Evolutionary conservation across 1,140 invertebrate species (phyloP).

Genomic region (Sycophila sp.): DNA sequence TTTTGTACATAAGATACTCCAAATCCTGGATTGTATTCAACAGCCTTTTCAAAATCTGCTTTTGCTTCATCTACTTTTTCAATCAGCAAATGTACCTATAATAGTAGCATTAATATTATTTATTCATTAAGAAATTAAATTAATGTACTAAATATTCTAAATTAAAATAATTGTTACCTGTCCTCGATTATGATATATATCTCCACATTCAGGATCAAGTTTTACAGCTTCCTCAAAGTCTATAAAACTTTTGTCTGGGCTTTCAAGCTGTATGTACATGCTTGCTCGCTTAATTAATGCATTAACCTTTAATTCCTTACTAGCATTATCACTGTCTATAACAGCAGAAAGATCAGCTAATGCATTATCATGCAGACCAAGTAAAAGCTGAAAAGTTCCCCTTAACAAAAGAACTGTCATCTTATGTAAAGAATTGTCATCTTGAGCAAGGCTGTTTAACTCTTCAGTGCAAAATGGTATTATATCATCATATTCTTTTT

Average conservation of each 20-base stretch:
- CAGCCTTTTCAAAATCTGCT: slow-evolving; percentile 84
- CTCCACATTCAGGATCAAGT: slow-evolving; percentile 82
- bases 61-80: slow-evolving; percentile 84
- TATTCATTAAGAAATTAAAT: neutral
- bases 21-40: slow-evolving; percentile 83
- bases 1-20: slow-evolving; percentile 89
- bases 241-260: slow-evolving; percentile 76
- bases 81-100: slow-evolving; percentile 83
- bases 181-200: slow-evolving; percentile 84
- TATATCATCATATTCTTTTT: slow-evolving; percentile 81
- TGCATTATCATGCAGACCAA: slow-evolving; percentile 77
- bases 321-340: slow-evolving; percentile 70
- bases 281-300: slow-evolving; percentile 91
- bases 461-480: slow-evolving; percentile 84
- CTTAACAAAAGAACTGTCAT: slow-evolving; percentile 79
- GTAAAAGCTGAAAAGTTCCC: slow-evolving; percentile 84
- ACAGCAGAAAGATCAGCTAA: slow-evolving; percentile 76
- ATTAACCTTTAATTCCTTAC: slow-evolving; percentile 78
- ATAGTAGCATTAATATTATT: neutral
- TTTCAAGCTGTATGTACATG: slow-evolving; percentile 81
- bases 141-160: neutral
- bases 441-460: slow-evolving; percentile 71
- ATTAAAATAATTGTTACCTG: slow-evolving; percentile 66
- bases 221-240: slow-evolving; percentile 82
- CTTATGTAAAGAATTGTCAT: slow-evolving; percentile 63